phyloP scores from a whole-genome alignment of 2,888 invertebrate genomes.

The Euspilapteryx auroguttella region DNA sequence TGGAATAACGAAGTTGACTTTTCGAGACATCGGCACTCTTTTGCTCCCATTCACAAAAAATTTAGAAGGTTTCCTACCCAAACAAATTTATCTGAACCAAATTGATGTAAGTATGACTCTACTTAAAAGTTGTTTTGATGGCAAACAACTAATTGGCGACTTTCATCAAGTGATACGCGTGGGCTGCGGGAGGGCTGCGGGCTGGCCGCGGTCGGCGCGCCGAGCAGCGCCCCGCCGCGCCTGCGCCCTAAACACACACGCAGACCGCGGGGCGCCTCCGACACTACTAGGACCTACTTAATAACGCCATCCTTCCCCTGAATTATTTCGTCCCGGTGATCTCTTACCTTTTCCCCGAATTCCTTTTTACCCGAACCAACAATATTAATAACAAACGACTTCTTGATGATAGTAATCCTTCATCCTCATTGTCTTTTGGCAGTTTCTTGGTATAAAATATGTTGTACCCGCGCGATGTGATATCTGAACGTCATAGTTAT shows the following conservation, averaged over 20 bases:
- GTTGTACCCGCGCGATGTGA: conserved; percentile 49
- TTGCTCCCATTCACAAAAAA: too few relatives aligned
- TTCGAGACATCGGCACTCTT: too few relatives aligned
- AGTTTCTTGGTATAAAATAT: conserved; percentile 58
- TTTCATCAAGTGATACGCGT: too few relatives aligned
- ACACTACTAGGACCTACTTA: conserved; percentile 37
- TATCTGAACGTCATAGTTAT: conserved; percentile 53
- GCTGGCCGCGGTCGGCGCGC: conserved; percentile 8
- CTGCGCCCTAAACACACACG: conserved; percentile 45
- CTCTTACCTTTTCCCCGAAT: conserved; percentile 43
- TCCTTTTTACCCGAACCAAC: conserved; percentile 39
- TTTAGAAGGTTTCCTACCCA: too few relatives aligned
- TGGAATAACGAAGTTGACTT: too few relatives aligned
- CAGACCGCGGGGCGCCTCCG: conserved; percentile 53
- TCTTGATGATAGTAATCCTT: conserved; percentile 57
- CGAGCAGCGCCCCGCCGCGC: conserved; percentile 25
- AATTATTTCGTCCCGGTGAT: conserved; percentile 44
- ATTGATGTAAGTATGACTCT: too few relatives aligned
- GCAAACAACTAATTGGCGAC: too few relatives aligned
- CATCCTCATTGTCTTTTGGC: conserved; percentile 61
- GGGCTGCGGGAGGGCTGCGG: too few relatives aligned
- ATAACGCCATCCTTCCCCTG: conserved; percentile 45
- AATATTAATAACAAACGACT: conserved; percentile 52
- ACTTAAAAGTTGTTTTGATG: too few relatives aligned
- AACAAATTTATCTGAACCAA: too few relatives aligned